phyloP scores from a whole-genome alignment of 2,797 vertebrate genomes.

The Labeo calbasu region DNA sequence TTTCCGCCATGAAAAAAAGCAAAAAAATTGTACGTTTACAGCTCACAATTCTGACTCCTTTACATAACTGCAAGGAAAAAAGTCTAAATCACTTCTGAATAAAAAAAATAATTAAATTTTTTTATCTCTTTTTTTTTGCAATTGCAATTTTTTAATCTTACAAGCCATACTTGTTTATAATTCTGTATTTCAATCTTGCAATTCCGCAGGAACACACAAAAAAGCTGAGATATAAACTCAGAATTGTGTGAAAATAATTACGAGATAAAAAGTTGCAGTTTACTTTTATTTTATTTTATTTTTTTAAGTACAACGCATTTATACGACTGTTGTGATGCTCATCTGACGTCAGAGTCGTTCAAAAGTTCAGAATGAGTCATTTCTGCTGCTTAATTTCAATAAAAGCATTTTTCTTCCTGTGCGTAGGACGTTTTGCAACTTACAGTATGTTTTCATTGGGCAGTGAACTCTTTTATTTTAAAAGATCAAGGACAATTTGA shows the following conservation, averaged over 20 bases:
- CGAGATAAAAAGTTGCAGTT: neutral
- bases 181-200: too few relatives aligned
- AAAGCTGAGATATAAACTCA: neutral
- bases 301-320: too few relatives aligned
- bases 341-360: neutral
- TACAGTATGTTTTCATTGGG: neutral
- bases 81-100: too few relatives aligned
- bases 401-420: neutral
- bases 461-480: neutral
- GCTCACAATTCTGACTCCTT: neutral
- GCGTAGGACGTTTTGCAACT: neutral
- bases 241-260: neutral
- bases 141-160: too few relatives aligned
- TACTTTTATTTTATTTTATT: too few relatives aligned
- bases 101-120: too few relatives aligned
- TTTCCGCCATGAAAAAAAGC: too few relatives aligned
- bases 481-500: neutral
- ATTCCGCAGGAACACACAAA: too few relatives aligned
- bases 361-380: neutral
- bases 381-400: neutral
- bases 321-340: too few relatives aligned
- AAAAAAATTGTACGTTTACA: neutral
- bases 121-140: too few relatives aligned
- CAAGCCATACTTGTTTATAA: too few relatives aligned
- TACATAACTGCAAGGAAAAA: too few relatives aligned